Evolutionary conservation across 53 echinoderm and acorn worm genomes (phyloP).

Genomic region (Stichopus horrens): DNA sequence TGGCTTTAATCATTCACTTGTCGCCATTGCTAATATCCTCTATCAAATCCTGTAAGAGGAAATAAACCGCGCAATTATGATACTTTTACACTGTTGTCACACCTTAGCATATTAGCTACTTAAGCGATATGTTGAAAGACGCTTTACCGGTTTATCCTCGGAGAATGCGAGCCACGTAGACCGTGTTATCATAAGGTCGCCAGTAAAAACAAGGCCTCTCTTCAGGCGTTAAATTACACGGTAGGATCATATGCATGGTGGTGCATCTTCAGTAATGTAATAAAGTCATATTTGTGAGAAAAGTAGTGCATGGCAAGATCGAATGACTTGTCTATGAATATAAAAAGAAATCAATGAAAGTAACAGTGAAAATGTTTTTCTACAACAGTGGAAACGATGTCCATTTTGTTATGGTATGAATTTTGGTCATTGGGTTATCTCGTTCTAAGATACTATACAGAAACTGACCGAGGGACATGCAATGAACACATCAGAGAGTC

Average conservation of each 20-base stretch:
- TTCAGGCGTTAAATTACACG: background rate
- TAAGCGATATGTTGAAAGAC: constrained; percentile 28
- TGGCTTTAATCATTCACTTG: constrained; percentile 30
- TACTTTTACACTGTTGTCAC: constrained; percentile 17
- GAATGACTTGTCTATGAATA: background rate
- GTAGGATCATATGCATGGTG: background rate
- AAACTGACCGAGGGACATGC: too few species aligned
- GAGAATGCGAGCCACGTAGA: background rate
- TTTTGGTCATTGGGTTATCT: too few species aligned
- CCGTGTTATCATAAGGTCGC: constrained; percentile 35
- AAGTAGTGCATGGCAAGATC: background rate
- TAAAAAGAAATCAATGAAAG: background rate
- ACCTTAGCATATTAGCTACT: constrained; percentile 32
- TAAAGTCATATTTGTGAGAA: constrained; percentile 2
- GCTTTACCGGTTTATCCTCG: background rate
- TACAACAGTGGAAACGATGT: too few species aligned
- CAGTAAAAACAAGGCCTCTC: constrained; percentile 3
- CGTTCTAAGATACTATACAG: too few species aligned
- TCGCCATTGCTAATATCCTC: constrained; percentile 16
- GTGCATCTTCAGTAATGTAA: background rate
- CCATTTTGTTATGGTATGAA: too few species aligned
- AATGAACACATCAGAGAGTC: too few species aligned
- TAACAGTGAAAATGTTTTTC: too few species aligned
- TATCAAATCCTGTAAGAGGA: constrained; percentile 10
- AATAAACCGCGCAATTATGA: constrained; percentile 28